Evolutionary conservation across 2,113 vertebrate species (phyloP).

Genomic region (Plecotus auritus): DNA sequence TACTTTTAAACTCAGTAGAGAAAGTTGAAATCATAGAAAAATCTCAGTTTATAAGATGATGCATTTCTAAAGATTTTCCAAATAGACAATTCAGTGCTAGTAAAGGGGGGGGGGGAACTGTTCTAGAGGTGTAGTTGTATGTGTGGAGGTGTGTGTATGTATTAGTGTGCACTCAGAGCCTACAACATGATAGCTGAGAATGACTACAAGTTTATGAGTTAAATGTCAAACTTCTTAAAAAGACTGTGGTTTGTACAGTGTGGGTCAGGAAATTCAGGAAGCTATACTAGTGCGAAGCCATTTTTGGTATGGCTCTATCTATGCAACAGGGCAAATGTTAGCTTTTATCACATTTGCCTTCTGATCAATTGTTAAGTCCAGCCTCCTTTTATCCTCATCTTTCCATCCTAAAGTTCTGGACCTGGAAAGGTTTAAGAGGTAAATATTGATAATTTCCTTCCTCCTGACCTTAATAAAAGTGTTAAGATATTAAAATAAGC

Average conservation of each 20-base stretch:
- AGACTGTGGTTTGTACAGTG: background rate
- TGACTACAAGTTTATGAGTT: background rate
- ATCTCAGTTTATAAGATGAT: constrained; percentile 1
- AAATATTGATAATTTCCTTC: background rate
- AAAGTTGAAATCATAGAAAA: background rate
- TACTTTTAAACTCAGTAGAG: background rate
- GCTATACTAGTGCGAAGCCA: too few species aligned
- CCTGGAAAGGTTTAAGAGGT: background rate
- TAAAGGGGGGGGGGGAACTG: background rate
- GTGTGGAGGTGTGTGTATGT: background rate
- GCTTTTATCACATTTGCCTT: background rate
- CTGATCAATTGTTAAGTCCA: background rate
- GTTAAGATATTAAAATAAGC: background rate
- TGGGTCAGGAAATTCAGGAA: background rate
- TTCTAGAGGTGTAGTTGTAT: background rate
- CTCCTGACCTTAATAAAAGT: background rate
- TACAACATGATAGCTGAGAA: background rate
- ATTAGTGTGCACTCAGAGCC: background rate
- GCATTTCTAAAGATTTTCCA: background rate
- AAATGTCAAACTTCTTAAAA: background rate
- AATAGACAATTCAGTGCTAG: background rate
- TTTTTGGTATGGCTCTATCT: background rate
- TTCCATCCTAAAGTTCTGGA: background rate
- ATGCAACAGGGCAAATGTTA: background rate
- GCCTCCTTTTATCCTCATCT: background rate